These are phyloP conservation scores for Metridium senile DNA, from an alignment of 92 coral and sea anemone genomes.

Conservation along the genomic window DNA sequence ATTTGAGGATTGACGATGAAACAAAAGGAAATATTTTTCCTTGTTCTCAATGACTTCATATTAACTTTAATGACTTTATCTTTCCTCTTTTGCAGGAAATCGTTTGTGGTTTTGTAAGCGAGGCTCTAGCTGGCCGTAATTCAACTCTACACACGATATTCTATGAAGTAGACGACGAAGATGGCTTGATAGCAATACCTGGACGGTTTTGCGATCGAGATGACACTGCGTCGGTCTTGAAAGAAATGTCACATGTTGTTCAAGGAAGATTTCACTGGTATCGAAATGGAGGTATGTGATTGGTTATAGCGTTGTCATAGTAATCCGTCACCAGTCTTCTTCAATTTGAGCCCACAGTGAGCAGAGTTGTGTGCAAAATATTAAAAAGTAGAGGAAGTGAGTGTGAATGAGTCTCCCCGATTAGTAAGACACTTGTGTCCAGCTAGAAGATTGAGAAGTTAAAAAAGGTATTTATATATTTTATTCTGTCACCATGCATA, in stretches of 20 bases:
- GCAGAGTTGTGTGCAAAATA: too few relatives aligned
- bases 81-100: slow-evolving; percentile 64
- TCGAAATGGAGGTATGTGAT: slow-evolving; percentile 78
- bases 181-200: slow-evolving; percentile 88
- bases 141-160: slow-evolving; percentile 79
- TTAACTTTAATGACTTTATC: too few relatives aligned
- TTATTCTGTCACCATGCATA: too few relatives aligned
- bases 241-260: slow-evolving; percentile 87
- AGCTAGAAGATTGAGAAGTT: too few relatives aligned
- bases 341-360: too few relatives aligned
- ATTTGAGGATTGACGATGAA: too few relatives aligned
- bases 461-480: too few relatives aligned
- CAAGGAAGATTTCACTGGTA: slow-evolving; percentile 97
- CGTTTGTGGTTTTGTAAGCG: slow-evolving; percentile 90
- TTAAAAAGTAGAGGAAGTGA: too few relatives aligned
- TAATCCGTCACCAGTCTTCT: neutral
- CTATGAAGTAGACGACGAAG: slow-evolving; percentile 96
- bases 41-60: too few relatives aligned
- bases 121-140: slow-evolving; percentile 90
- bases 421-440: too few relatives aligned
- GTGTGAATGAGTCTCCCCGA: too few relatives aligned
- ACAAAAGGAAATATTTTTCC: too few relatives aligned
- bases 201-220: slow-evolving; percentile 86
- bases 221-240: slow-evolving; percentile 75
- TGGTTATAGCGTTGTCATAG: neutral